Conservation (phyloP, 2,113 vertebrate genomes). For the Oxygymnocypris stewartii region DNA sequence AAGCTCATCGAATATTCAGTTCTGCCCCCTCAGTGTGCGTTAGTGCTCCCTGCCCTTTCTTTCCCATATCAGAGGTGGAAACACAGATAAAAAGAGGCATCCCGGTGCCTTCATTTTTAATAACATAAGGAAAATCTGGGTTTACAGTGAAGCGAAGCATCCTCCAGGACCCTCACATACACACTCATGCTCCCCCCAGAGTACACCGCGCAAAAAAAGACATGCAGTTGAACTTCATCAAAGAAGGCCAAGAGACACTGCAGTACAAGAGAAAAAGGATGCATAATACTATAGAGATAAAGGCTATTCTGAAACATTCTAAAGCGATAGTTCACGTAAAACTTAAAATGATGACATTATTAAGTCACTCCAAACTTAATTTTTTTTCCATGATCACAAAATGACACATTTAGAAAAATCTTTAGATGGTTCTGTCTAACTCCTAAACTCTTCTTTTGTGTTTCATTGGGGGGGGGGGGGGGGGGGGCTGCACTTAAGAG, state of each 20-base stretch:
- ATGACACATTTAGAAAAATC: background rate
- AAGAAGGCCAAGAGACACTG: background rate
- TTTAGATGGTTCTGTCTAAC: background rate
- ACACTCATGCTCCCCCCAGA: background rate
- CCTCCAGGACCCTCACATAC: constrained; percentile 37
- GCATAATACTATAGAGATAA: constrained; percentile 14
- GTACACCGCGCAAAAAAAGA: background rate
- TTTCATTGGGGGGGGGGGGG: background rate
- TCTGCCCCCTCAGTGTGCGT: constrained; percentile 29
- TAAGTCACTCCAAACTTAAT: background rate
- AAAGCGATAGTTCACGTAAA: background rate
- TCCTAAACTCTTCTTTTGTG: background rate
- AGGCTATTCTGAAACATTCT: constrained; percentile 5
- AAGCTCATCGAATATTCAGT: constrained; percentile 34
- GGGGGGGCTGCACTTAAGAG: background rate
- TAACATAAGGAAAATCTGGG: constrained; percentile 39
- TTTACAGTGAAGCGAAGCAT: constrained; percentile 28
- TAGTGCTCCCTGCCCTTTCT: constrained; percentile 35
- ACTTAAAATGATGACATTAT: background rate
- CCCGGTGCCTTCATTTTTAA: constrained; percentile 51
- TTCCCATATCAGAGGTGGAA: constrained; percentile 31
- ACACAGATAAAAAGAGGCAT: constrained; percentile 45
- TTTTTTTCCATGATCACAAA: background rate
- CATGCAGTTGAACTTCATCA: constrained; percentile 35
- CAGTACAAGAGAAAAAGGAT: background rate